Conservation (phyloP, 2,113 vertebrate species). For the Megalops atlanticus region DNA sequence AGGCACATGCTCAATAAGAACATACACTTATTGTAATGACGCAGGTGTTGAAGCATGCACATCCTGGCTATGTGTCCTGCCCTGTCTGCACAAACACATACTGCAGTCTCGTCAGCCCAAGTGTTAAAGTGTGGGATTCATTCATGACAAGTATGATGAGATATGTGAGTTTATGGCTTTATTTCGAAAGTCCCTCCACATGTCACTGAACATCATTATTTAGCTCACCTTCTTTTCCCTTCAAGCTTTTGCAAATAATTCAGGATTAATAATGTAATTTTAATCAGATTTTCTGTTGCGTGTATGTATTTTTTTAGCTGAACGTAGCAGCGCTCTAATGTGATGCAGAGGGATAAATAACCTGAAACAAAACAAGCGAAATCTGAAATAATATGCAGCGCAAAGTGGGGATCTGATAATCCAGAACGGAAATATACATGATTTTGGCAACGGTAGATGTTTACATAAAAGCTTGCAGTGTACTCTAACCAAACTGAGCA, state of each 20-base stretch:
- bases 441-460: constrained; percentile 10
- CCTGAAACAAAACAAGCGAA: not conserved
- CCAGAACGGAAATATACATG: not conserved
- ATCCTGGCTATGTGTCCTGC: not conserved
- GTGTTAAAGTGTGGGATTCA: not conserved
- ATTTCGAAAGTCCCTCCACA: not conserved
- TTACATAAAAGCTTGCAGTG: not conserved
- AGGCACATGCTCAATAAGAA: not conserved
- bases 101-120: not conserved
- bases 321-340: not conserved
- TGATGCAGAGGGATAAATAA: not conserved
- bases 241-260: no score
- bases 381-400: not conserved
- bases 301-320: not conserved
- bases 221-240: no score
- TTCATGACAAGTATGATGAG: not conserved
- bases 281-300: not conserved
- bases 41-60: not conserved
- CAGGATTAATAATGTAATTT: no score
- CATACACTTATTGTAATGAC: not conserved
- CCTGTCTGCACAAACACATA: not conserved
- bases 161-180: not conserved
- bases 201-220: no score
- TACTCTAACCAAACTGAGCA: not conserved
- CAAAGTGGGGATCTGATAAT: constrained; percentile 2